phyloP scores from a whole-genome alignment of 2,888 invertebrate genomes.

The Synergus gifuensis region DNA sequence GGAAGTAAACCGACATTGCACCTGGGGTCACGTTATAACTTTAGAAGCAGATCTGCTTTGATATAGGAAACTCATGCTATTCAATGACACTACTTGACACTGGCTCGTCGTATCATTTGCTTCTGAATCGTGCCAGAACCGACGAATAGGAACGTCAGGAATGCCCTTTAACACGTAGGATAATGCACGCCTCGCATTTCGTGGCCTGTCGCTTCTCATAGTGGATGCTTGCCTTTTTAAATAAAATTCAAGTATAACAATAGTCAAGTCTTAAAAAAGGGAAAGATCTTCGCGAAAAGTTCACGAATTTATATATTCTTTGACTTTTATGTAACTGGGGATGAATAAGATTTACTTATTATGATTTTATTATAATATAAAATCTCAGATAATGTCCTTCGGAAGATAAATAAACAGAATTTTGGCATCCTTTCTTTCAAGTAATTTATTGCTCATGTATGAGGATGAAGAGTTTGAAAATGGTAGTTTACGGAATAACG shows the following conservation, averaged over 20 bases:
- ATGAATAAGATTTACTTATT: neutral
- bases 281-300: neutral
- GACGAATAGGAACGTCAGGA: slow-evolving; percentile 54
- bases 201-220: slow-evolving; percentile 49
- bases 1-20: neutral
- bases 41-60: slow-evolving; percentile 62
- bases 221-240: neutral
- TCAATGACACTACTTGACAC: slow-evolving; percentile 67
- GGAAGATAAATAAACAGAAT: neutral
- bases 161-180: slow-evolving; percentile 57
- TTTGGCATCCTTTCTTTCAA: neutral
- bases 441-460: neutral
- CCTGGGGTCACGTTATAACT: neutral
- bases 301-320: neutral
- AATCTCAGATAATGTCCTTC: neutral
- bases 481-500: slow-evolving; percentile 12
- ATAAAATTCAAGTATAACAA: neutral
- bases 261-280: neutral
- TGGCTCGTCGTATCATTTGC: slow-evolving; percentile 58
- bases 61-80: slow-evolving; percentile 64
- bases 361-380: neutral
- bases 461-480: slow-evolving; percentile 16
- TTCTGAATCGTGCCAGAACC: slow-evolving; percentile 58
- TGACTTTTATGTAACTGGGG: too few species aligned
- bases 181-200: slow-evolving; percentile 48